Conservation (phyloP, 2,797 vertebrate genomes). For the Poeciliopsis presidionis region DNA sequence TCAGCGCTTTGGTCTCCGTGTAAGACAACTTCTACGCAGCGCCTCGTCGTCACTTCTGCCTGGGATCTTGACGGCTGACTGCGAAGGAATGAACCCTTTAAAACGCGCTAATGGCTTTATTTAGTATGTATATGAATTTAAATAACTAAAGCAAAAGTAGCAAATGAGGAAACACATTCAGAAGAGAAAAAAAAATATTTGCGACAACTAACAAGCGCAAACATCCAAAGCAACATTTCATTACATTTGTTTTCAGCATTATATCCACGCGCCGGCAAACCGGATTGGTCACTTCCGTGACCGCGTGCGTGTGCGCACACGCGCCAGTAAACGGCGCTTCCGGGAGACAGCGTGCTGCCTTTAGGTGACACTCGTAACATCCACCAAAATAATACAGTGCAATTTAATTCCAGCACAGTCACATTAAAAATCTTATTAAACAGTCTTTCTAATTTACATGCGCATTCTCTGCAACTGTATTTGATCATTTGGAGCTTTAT, state of each 20-base stretch:
- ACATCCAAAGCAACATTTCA: background rate
- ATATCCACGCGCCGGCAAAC: background rate
- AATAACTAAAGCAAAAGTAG: background rate
- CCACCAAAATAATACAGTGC: background rate
- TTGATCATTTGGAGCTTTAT: background rate
- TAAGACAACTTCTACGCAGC: background rate
- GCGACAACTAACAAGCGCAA: background rate
- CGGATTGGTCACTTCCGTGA: background rate
- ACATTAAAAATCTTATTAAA: background rate
- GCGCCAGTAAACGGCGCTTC: background rate
- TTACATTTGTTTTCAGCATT: background rate
- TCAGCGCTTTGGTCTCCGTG: background rate
- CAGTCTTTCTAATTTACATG: background rate
- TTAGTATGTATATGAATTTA: background rate
- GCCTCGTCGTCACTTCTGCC: background rate
- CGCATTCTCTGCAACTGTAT: background rate
- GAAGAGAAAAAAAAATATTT: background rate
- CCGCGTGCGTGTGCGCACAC: background rate
- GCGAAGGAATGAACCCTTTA: conserved; percentile 14
- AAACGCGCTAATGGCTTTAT: background rate
- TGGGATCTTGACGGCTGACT: background rate
- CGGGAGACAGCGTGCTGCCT: conserved; percentile 16
- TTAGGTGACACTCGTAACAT: conserved; percentile 40
- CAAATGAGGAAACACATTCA: background rate
- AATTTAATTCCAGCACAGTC: background rate